A percentile compares a stretch with the other conserved stretches of the same genome.
phyloP scores from a whole-genome alignment of 2,113 vertebrate genomes.

The Rhinolophus sinicus region DNA sequence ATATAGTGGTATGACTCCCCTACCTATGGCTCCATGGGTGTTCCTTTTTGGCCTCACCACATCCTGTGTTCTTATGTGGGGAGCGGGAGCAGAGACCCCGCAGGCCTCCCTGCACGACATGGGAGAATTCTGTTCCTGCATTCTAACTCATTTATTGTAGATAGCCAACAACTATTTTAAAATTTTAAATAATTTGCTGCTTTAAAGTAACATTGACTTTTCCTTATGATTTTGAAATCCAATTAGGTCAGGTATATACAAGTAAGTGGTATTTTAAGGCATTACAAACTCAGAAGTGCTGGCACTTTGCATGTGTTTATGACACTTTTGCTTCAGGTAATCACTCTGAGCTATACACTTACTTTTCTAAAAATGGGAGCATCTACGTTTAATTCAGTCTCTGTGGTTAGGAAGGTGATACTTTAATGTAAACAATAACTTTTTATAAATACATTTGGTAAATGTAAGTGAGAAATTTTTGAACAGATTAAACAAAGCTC shows the following conservation, averaged over 20 bases:
- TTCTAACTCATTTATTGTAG: background rate
- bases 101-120: no score
- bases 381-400: background rate
- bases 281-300: background rate
- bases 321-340: background rate
- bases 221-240: background rate
- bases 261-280: background rate
- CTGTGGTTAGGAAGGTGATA: background rate
- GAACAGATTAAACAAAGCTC: background rate
- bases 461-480: background rate
- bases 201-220: background rate
- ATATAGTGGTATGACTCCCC: no score
- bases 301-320: background rate
- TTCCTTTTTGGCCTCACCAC: no score
- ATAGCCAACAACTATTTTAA: conserved; percentile 8
- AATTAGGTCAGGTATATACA: background rate
- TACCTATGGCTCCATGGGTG: no score
- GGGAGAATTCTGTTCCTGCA: background rate
- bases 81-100: no score
- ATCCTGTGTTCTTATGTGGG: no score
- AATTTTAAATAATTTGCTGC: background rate
- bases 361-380: background rate
- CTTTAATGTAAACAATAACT: background rate
- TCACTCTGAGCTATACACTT: background rate
- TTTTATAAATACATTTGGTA: background rate